phyloP scores from a whole-genome alignment of 2,113 vertebrate species.

The Coregonus clupeaformis region DNA sequence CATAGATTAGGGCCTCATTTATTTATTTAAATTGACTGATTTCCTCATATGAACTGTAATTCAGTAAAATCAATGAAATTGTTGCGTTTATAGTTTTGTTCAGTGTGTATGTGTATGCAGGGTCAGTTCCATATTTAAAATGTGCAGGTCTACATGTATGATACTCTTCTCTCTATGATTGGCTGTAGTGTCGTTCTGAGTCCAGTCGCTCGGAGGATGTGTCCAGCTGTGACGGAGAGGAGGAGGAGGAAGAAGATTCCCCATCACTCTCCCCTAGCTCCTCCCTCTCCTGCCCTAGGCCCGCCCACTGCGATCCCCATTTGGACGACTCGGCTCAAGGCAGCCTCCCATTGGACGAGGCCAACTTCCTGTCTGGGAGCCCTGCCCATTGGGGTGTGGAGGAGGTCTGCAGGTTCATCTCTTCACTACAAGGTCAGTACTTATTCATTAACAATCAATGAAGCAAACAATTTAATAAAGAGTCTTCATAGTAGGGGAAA shows the following conservation, averaged over 20 bases:
- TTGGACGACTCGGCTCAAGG: conserved; percentile 77
- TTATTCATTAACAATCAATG: neutral
- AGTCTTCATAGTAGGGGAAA: too few relatives aligned
- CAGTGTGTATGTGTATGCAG: too few relatives aligned
- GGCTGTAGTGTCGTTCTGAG: conserved; percentile 84
- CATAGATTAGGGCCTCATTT: too few relatives aligned
- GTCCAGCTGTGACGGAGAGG: conserved; percentile 89
- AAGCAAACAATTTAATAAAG: too few relatives aligned
- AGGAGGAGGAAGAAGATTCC: conserved; percentile 66
- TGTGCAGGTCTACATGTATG: too few relatives aligned
- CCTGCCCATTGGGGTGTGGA: conserved; percentile 94
- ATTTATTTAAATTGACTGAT: too few relatives aligned
- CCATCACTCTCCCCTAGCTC: conserved; percentile 89
- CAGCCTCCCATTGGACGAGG: conserved; percentile 82
- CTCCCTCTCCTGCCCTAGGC: conserved; percentile 79
- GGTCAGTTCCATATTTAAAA: too few relatives aligned
- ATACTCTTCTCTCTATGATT: neutral
- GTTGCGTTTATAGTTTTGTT: too few relatives aligned
- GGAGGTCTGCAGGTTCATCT: conserved; percentile 94
- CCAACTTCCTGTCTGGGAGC: conserved; percentile 85
- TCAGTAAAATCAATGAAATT: too few relatives aligned
- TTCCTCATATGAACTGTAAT: too few relatives aligned
- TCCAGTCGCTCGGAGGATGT: conserved; percentile 93
- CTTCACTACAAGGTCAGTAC: conserved; percentile 89
- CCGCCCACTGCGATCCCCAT: conserved; percentile 78